Evolutionary conservation across 2,113 vertebrate species (phyloP), one percentile per base, ranked within the genome.

Genomic region (Mixornis gularis): DNA sequence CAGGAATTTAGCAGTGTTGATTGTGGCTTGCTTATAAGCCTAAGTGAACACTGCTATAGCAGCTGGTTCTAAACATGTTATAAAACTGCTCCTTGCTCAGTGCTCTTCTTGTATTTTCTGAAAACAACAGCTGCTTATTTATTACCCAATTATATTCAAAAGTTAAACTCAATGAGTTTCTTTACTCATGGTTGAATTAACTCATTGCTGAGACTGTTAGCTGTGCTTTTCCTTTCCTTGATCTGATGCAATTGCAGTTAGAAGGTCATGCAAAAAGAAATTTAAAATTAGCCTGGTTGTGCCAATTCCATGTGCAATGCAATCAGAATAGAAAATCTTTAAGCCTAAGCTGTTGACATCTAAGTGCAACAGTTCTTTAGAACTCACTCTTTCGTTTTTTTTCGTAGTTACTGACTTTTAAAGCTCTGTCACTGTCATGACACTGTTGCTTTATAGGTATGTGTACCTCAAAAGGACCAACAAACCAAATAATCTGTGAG

Each of bases 91-190:
- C 34, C 27, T 83, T 87, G 79, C 48, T 92, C 44, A 12, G 60
- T 79, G 40, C 12, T 30, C 69, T 79, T 72, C 26, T 77, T 89
- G 21, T 76, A 10, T 82, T 94, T 90, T 79, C 59, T 70, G 22
- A 58, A 85, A 89, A 46, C 69, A 90, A 21, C 70, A 95, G 55
- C 78, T 91, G 71, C 65, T 90, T 93, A 93, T 95, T 95, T 94
- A 93, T 91, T 94, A 80, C 51, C 74, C 63, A 92, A 25, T 92
- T 94, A 89, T 77, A 90, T 83, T 90, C 48, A 65, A 25, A 92
- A 95, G 66, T 91, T 79, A 71, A 91, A 82, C 59, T 62, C 66
- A 41, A 17, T 70, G 66, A 77, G 38, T 92, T 95, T 83, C 63
- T 93, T 83, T 73, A 43, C 63, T 92, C 49, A 59, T 70, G 89